These are phyloP conservation scores for Cheirogaleus medius DNA, from an alignment of 2,113 vertebrate species.

Conservation along the genomic window DNA sequence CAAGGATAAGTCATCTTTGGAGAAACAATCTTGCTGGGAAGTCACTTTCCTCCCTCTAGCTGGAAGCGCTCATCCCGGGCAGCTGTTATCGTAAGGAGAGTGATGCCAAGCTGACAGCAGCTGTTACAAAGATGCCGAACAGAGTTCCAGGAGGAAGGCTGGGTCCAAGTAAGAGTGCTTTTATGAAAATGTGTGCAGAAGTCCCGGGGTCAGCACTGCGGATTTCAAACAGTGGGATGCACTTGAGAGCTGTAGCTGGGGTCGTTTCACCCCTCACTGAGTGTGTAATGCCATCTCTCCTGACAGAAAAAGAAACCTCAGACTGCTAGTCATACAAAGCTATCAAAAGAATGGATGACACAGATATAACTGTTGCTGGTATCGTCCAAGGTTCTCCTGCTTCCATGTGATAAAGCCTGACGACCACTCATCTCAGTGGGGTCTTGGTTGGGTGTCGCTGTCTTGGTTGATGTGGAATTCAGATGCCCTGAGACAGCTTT, in stretches of 20 bases:
- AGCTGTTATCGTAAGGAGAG: conserved; percentile 11
- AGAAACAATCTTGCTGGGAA: not conserved
- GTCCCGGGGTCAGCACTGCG: not conserved
- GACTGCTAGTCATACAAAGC: not conserved
- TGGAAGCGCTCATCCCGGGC: not conserved
- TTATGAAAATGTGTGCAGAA: not conserved
- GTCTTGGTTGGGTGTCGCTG: not conserved
- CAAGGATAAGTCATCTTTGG: not conserved
- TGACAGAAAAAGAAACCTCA: not conserved
- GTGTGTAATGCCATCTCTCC: not conserved
- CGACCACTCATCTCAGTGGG: not conserved
- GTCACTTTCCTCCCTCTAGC: not conserved
- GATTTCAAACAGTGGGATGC: not conserved
- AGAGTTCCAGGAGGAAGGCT: not conserved
- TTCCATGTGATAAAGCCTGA: not conserved
- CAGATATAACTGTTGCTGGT: not conserved
- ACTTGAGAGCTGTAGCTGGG: not conserved
- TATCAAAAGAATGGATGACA: not conserved
- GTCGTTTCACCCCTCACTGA: not conserved
- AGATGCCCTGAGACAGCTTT: not conserved
- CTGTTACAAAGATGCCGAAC: not conserved
- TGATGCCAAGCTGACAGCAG: not conserved
- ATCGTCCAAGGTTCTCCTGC: not conserved
- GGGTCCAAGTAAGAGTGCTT: not conserved
- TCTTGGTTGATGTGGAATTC: not conserved